Base-by-base conservation (phyloP, 2,797 vertebrate genomes). In the Hozukius guyotensis region DNA sequence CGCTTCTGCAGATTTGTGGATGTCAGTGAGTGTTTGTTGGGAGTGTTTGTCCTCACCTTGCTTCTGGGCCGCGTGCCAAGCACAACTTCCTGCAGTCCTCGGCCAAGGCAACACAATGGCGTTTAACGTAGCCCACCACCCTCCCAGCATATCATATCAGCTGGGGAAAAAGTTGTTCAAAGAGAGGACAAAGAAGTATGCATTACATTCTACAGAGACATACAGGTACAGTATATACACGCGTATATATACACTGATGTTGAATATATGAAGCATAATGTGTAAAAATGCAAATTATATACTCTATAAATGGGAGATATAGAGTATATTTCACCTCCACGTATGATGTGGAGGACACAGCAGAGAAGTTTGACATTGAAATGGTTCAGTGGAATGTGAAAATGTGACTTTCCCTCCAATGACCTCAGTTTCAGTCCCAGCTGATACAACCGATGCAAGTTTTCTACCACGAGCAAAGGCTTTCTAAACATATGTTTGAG, bases 41-140 rank as follows among this genome's bases (percentile, higher is more conserved):
- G 75, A 75, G 67, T 76, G 89, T 89, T 92, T 91, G 88, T 91
- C 89, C 90, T 92, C 92, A 93, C 90, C 91, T 93, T 93, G 85
- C 82, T 87, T 91, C 90, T 89, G 82, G 90, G 89, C 91, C 76
- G 42, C 3, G n/a, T 86, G 90, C 90, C 93, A 92, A 88, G 57
- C 80, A 60, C 78, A 83, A 88, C 82, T 88, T 88, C 89, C 86
- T 85, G 84, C 87, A 80, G 85, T 82, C 81, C 59, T 67, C 80
- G 20, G 77, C 84, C 82, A 59, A 81, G 60, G 83, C 71, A 83
- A 78, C 89, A 89, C 91, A 89, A 82, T 85, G 87, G 80, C 77
- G 74, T 83, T 71, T 74, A 84, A 27, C 67, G 77, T 53, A 77
- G 75, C 75, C 80, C 79, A 27, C 81, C 84, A 67, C 77, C 85